Evolutionary conservation across 2,797 vertebrate genomes (phyloP).

Genomic region (Synaphobranchus kaupii): DNA sequence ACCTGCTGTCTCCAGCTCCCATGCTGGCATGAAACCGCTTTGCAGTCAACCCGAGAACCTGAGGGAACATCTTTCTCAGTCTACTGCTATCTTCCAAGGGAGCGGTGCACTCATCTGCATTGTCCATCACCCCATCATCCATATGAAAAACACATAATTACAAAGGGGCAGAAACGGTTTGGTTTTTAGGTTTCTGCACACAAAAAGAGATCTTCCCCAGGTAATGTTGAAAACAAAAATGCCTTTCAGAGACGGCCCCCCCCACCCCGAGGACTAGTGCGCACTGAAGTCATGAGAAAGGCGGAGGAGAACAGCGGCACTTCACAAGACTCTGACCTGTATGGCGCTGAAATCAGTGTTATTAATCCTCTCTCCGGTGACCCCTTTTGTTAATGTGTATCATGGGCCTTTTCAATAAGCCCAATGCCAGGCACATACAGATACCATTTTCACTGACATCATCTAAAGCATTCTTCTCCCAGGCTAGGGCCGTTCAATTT

Average conservation of each 20-base stretch:
- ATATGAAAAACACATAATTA: slow-evolving; percentile 3
- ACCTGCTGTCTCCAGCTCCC: neutral
- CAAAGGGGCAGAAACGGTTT: neutral
- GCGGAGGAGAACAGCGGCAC: neutral
- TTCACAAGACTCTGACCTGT: slow-evolving; percentile 20
- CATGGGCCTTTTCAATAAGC: slow-evolving; percentile 16
- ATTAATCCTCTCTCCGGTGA: slow-evolving; percentile 25
- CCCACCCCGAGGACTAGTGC: neutral
- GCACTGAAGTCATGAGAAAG: slow-evolving; percentile 20
- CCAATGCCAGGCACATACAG: slow-evolving; percentile 27
- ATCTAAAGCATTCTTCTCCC: slow-evolving; percentile 28
- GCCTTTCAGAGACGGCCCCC: slow-evolving; percentile 9
- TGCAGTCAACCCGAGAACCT: neutral
- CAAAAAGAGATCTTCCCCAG: slow-evolving; percentile 18
- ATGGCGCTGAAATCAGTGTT: slow-evolving; percentile 19
- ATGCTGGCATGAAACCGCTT: neutral
- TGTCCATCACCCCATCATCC: neutral
- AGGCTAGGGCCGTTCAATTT: slow-evolving; percentile 24
- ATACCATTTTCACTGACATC: slow-evolving; percentile 26
- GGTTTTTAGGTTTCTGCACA: neutral
- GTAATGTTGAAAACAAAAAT: slow-evolving; percentile 12
- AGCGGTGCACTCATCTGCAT: neutral
- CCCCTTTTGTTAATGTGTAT: slow-evolving; percentile 23
- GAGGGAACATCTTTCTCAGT: neutral
- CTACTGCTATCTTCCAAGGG: neutral